Base-by-base conservation (phyloP, 2,113 vertebrate genomes). In the Probosciger aterrimus region DNA sequence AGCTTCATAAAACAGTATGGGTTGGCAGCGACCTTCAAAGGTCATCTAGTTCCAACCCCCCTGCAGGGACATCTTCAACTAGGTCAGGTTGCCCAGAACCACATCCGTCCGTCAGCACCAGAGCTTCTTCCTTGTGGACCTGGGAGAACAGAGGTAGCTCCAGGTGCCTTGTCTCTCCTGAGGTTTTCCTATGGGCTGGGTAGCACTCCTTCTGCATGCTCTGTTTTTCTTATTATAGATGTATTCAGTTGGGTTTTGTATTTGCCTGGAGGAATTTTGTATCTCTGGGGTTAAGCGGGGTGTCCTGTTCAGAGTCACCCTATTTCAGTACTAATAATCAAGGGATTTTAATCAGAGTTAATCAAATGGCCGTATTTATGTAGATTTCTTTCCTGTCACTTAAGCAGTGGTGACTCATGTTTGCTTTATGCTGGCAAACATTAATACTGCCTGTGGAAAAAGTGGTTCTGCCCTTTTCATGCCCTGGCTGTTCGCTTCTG, bases 401-500 rank as follows among this genome's bases (percentile, higher is more conserved):
- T 22, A 15, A 47, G 39, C 49, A 49, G 35, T 6, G 31, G 18
- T 67, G n/a, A 70, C 60, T 71, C 31, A 39, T 28, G 35, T 39
- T 43, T 18, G 2, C 30, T 77, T 82, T 0, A 2, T 0, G 6
- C 69, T 86, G 76, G n/a, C 46, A 67, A 69, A 28, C 50, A 16
- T 65, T 67, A 67, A 83, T 59, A 8, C 37, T 81, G 91, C 55
- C 59, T 95, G 77, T 49, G 53, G 46, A 75, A 83, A 55, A 69
- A 59, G 68, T 11, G 55, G 2, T 46, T 63, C 28, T 97, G 86
- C 82, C 82, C 82, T 97, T 93, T 80, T 55, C 50, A 7, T 50
- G 60, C 76, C 55, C 76, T 83, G 68, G 19, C 68, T 83, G 43
- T 67, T 83, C 52, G n/a, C 60, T 91, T 53, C 68, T 97, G 96